Evolutionary conservation across 1,140 invertebrate species (phyloP).

Genomic region (Odontomachus brunneus): DNA sequence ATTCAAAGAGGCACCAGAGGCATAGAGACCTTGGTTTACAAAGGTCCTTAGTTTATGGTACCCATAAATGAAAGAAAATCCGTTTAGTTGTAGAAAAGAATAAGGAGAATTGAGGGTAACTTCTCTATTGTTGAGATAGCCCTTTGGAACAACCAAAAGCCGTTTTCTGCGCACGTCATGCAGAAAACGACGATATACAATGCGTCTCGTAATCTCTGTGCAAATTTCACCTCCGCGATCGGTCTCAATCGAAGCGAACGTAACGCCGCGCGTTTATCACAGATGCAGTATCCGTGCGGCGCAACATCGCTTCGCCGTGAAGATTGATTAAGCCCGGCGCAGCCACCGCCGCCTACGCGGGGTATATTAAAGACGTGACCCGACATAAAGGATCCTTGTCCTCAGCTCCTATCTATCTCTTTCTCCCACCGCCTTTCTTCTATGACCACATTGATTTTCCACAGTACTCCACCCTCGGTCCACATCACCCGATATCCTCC

Average conservation of each 20-base stretch:
- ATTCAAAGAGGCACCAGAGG: no score
- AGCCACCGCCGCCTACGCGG: constrained; percentile 69
- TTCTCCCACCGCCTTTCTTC: constrained; percentile 48
- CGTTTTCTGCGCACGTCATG: not conserved
- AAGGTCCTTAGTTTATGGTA: no score
- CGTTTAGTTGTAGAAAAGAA: no score
- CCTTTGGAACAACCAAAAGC: not conserved
- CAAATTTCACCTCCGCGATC: not conserved
- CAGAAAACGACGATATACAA: not conserved
- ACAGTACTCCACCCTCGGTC: constrained; percentile 57
- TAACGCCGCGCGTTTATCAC: constrained; percentile 47
- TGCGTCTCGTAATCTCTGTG: not conserved
- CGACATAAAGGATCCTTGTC: constrained; percentile 78
- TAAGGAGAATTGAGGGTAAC: no score
- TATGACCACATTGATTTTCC: constrained; percentile 80
- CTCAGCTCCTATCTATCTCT: constrained; percentile 49
- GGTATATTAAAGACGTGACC: constrained; percentile 84
- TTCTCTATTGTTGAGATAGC: no score
- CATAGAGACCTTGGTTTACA: no score
- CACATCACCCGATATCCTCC: constrained; percentile 29
- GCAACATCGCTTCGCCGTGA: constrained; percentile 65
- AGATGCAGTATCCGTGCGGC: constrained; percentile 66
- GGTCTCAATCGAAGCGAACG: constrained; percentile 18
- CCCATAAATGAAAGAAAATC: no score
- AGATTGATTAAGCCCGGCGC: constrained; percentile 79